Evolutionary conservation across 2,113 vertebrate species (phyloP).

Genomic region (Sylvietta virens): DNA sequence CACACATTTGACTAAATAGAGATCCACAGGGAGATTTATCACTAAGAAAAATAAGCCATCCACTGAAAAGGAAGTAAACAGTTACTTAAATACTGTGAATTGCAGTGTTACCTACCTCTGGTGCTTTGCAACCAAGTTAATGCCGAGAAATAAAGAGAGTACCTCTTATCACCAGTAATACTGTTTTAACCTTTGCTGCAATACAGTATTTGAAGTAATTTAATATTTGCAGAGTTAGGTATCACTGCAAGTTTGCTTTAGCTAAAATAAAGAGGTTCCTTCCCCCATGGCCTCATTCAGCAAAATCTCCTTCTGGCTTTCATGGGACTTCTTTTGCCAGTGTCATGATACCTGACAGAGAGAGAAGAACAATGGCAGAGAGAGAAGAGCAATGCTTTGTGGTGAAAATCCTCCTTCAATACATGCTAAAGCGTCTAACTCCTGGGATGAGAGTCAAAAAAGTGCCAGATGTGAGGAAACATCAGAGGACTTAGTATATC

Average conservation of each 20-base stretch:
- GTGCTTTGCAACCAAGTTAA: background rate
- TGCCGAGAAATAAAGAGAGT: background rate
- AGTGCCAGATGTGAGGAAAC: background rate
- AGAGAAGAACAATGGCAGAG: background rate
- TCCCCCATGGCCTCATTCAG: background rate
- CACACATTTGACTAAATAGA: background rate
- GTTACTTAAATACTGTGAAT: background rate
- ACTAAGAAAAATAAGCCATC: background rate
- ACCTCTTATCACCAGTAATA: background rate
- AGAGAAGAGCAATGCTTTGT: background rate
- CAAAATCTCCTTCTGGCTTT: background rate
- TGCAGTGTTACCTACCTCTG: background rate
- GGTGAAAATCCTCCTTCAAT: background rate
- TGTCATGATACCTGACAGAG: background rate
- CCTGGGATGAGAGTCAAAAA: background rate
- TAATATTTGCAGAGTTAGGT: background rate
- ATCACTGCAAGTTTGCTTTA: background rate
- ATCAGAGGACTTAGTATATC: background rate
- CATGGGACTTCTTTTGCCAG: background rate
- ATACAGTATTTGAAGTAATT: background rate
- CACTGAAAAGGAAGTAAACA: background rate
- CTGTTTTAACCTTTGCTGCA: background rate
- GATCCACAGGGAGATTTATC: background rate
- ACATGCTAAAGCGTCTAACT: background rate
- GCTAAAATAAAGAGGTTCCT: background rate